These are phyloP conservation scores for Littorina saxatilis DNA, from an alignment of 1,140 invertebrate genomes.

Conservation along the genomic window DNA sequence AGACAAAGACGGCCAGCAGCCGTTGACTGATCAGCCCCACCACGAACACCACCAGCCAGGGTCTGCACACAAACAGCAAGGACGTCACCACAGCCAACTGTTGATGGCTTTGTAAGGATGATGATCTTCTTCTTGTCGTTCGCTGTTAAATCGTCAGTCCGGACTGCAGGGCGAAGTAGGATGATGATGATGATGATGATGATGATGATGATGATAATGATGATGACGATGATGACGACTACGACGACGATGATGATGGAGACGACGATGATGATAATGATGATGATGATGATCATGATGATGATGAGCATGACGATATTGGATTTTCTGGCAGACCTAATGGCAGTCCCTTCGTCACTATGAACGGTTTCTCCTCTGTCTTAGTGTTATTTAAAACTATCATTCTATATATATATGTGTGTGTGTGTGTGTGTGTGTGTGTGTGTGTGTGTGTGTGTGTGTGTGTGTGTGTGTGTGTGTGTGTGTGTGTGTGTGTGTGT, in stretches of 20 bases:
- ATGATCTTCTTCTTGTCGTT: too few relatives aligned
- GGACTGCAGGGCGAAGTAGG: too few relatives aligned
- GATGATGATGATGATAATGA: not conserved
- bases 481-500: not conserved
- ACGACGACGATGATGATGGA: too few relatives aligned
- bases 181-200: too few relatives aligned
- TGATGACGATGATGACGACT: not conserved
- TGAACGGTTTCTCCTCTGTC: too few relatives aligned
- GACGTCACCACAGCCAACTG: not conserved
- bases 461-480: too few relatives aligned
- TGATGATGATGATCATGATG: not conserved
- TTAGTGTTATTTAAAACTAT: too few relatives aligned
- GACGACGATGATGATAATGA: not conserved
- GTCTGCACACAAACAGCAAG: not conserved
- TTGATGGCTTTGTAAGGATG: not conserved
- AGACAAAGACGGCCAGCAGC: slow-evolving; percentile 40
- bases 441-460: too few relatives aligned
- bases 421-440: too few relatives aligned
- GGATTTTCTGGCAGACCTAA: not conserved
- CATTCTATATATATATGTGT: too few relatives aligned
- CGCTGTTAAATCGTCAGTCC: too few relatives aligned
- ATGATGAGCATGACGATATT: not conserved
- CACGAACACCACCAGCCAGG: not conserved
- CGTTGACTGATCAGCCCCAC: slow-evolving; percentile 9
- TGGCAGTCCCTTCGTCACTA: not conserved